Evolutionary conservation across 64 coral and sea anemone genomes (phyloP).

Genomic region (Porites lutea): DNA sequence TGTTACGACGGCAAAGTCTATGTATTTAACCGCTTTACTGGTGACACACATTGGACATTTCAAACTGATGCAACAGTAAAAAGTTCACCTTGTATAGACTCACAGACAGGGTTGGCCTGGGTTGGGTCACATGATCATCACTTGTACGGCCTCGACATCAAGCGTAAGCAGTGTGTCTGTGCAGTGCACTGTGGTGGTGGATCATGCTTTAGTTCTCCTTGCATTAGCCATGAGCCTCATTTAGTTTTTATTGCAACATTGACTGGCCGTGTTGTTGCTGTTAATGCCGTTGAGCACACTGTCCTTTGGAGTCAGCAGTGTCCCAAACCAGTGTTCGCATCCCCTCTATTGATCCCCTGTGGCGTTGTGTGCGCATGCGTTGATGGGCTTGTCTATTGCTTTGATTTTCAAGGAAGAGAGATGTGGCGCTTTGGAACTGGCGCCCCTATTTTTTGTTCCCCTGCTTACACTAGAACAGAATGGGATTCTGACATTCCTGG

Average conservation of each 20-base stretch:
- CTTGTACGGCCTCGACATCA: constrained; percentile 81
- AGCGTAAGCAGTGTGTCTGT: constrained; percentile 28
- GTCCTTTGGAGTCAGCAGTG: constrained; percentile 76
- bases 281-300: constrained; percentile 34
- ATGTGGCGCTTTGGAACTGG: constrained; percentile 74
- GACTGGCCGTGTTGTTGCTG: constrained; percentile 63
- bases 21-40: constrained; percentile 63
- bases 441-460: constrained; percentile 78
- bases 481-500: not conserved
- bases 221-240: constrained; percentile 52
- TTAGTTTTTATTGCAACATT: constrained; percentile 82
- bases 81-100: constrained; percentile 88
- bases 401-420: constrained; percentile 42
- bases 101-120: constrained; percentile 86
- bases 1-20: constrained; percentile 99
- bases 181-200: constrained; percentile 75
- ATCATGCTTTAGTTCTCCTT: constrained; percentile 94
- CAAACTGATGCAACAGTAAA: constrained; percentile 84
- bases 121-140: constrained; percentile 92
- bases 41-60: constrained; percentile 74
- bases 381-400: constrained; percentile 68
- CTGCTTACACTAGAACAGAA: not conserved
- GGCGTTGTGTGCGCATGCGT: constrained; percentile 78
- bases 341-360: constrained; percentile 56
- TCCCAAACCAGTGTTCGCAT: constrained; percentile 92